Conservation (phyloP, 2,113 vertebrate genomes). For the Zootoca vivipara region DNA sequence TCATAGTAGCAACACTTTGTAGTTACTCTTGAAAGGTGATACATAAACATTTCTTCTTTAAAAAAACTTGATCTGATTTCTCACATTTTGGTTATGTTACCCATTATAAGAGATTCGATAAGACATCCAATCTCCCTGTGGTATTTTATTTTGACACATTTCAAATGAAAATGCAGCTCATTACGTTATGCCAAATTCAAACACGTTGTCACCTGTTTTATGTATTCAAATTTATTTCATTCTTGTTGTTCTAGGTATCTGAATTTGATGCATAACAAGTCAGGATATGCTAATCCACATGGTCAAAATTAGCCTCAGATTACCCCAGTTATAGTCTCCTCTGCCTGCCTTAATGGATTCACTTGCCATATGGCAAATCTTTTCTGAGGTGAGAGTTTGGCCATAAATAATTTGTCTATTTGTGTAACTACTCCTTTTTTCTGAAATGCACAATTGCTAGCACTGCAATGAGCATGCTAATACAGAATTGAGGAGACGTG, state of each 20-base stretch:
- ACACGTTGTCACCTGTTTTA: constrained; percentile 63
- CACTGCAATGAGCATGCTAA: constrained; percentile 41
- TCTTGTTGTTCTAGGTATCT: constrained; percentile 27
- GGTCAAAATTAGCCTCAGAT: constrained; percentile 7
- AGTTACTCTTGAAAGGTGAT: neutral
- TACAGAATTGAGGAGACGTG: constrained; percentile 45
- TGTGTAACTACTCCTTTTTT: neutral
- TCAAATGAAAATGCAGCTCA: constrained; percentile 70
- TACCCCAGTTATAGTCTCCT: neutral
- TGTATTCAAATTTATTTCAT: constrained; percentile 44
- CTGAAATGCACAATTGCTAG: constrained; percentile 31
- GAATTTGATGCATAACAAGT: constrained; percentile 5
- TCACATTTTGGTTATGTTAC: constrained; percentile 71
- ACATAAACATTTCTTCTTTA: neutral
- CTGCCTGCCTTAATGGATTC: neutral
- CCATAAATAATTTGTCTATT: neutral
- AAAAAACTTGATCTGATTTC: constrained; percentile 63
- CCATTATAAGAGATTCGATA: constrained; percentile 65
- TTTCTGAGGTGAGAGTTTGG: neutral
- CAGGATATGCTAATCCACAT: neutral
- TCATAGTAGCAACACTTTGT: neutral
- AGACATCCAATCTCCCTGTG: constrained; percentile 62
- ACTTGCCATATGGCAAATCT: neutral
- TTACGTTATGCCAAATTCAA: constrained; percentile 67
- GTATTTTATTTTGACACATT: constrained; percentile 74